A percentile compares a stretch with the other conserved stretches of the same genome.
Evolutionary conservation across 2,888 invertebrate species (phyloP).

Genomic region (Caenorhabditis sp.): DNA sequence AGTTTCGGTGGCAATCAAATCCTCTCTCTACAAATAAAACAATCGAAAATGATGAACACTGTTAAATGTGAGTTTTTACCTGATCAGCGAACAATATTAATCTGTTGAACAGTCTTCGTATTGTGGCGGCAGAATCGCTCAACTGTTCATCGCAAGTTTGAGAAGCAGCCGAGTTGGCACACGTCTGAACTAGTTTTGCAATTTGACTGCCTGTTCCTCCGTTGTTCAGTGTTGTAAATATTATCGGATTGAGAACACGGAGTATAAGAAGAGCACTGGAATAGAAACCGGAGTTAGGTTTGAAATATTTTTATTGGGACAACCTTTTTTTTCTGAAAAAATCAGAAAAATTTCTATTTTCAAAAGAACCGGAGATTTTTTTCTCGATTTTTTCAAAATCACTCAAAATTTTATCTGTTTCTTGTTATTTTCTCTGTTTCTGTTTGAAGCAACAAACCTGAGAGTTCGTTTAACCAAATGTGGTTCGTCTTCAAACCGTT

Average conservation of each 20-base stretch:
- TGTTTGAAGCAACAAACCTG: slow-evolving; percentile 11
- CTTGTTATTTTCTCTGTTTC: too few relatives aligned
- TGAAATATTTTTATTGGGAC: too few relatives aligned
- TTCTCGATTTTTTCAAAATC: too few relatives aligned
- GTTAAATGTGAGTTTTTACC: slow-evolving; percentile 11
- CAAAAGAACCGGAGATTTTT: too few relatives aligned
- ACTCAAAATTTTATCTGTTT: too few relatives aligned
- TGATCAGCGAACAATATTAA: slow-evolving; percentile 28
- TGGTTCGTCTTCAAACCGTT: slow-evolving; percentile 20
- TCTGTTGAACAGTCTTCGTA: slow-evolving; percentile 30
- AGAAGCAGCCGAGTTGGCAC: slow-evolving; percentile 39
- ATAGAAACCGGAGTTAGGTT: too few relatives aligned
- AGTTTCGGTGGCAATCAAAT: not conserved
- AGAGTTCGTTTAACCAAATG: slow-evolving; percentile 33
- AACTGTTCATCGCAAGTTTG: slow-evolving; percentile 9
- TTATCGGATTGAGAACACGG: slow-evolving; percentile 35
- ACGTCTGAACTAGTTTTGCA: slow-evolving; percentile 40
- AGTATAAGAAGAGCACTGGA: slow-evolving; percentile 31
- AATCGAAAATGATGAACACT: too few relatives aligned
- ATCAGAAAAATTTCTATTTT: too few relatives aligned
- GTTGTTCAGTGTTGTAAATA: slow-evolving; percentile 26
- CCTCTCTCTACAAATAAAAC: not conserved
- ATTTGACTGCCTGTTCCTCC: slow-evolving; percentile 30
- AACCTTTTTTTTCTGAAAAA: not conserved
- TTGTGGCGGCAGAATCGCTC: slow-evolving; percentile 17